Conservation (phyloP, 2,113 vertebrate species). For the Rhinolophus sinicus region DNA sequence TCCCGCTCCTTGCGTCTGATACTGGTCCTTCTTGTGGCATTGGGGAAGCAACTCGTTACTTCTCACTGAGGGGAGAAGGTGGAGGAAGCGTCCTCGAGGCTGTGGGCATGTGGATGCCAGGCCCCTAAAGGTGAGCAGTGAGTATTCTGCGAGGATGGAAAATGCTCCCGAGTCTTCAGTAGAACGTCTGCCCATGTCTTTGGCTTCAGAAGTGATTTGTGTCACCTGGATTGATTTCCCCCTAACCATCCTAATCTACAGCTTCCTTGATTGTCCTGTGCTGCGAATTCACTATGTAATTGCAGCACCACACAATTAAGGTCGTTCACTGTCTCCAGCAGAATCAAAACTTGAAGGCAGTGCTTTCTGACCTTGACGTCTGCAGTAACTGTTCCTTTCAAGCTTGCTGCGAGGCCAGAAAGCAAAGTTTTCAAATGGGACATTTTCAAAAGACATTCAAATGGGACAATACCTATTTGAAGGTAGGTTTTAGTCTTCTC, state of each 20-base stretch:
- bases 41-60: neutral
- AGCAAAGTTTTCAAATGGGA: constrained; percentile 71
- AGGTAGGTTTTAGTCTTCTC: constrained; percentile 71
- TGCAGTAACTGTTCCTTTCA: constrained; percentile 63
- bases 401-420: constrained; percentile 64
- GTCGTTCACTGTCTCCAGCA: neutral
- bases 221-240: neutral
- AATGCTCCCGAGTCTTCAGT: neutral
- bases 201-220: neutral
- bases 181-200: neutral
- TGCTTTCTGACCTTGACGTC: constrained; percentile 75
- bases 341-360: constrained; percentile 49
- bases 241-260: neutral
- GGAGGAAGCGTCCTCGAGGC: neutral
- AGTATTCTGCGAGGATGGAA: neutral
- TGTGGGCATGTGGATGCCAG: neutral
- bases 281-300: neutral
- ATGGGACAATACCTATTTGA: constrained; percentile 78
- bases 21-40: neutral
- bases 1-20: neutral
- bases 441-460: constrained; percentile 71
- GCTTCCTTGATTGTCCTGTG: neutral
- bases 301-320: neutral
- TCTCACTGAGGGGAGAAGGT: neutral
- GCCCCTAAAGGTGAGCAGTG: neutral